phyloP scores from a whole-genome alignment of 1,140 invertebrate species.

The Zaprionus capensis region DNA sequence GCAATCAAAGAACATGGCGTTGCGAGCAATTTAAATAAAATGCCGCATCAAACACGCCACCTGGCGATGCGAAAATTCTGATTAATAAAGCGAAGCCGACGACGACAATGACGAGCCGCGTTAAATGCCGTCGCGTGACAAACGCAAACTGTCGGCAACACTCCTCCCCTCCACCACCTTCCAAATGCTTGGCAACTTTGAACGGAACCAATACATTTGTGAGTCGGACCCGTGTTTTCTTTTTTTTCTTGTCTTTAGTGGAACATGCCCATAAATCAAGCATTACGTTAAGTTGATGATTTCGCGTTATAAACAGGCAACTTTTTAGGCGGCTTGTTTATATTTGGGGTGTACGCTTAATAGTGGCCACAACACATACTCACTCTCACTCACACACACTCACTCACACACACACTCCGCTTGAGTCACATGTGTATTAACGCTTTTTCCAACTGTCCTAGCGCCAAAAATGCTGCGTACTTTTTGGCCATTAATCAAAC shows the following conservation, averaged over 20 bases:
- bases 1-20: constrained; percentile 49
- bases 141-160: constrained; percentile 72
- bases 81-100: constrained; percentile 66
- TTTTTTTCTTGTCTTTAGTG: constrained; percentile 3
- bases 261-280: constrained; percentile 74
- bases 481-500: constrained; percentile 78
- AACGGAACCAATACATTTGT: constrained; percentile 81
- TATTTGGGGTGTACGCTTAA: constrained; percentile 64
- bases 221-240: constrained; percentile 23
- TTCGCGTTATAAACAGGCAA: constrained; percentile 79
- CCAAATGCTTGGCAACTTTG: constrained; percentile 39
- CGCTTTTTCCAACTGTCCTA: constrained; percentile 51
- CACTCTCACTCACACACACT: constrained; percentile 1
- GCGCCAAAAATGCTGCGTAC: constrained; percentile 53
- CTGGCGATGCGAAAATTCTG: constrained; percentile 52
- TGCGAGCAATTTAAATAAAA: constrained; percentile 62
- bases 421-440: constrained; percentile 61
- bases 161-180: neutral
- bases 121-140: constrained; percentile 76
- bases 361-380: constrained; percentile 58
- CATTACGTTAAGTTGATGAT: constrained; percentile 76
- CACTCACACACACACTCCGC: neutral
- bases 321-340: constrained; percentile 61
- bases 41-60: constrained; percentile 50
- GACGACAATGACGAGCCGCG: constrained; percentile 29